phyloP scores from a whole-genome alignment of 2,113 vertebrate species.

The Ophiodon elongatus region DNA sequence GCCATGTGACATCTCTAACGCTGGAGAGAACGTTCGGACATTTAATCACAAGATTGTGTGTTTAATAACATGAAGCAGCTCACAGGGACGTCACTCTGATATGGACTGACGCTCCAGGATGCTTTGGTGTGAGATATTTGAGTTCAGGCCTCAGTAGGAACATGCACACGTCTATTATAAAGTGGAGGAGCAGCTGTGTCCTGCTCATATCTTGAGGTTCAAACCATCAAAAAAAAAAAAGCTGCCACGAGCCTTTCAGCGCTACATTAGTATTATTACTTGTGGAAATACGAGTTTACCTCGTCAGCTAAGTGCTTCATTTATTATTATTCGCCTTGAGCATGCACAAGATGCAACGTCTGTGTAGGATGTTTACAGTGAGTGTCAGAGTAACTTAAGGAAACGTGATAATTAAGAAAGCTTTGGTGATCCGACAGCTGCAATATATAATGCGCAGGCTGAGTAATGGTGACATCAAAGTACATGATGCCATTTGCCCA shows the following conservation, averaged over 20 bases:
- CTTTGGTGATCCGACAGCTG: slow-evolving; percentile 46
- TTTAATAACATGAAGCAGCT: slow-evolving; percentile 30
- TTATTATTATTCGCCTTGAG: slow-evolving; percentile 20
- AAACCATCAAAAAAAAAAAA: no score
- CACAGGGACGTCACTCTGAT: slow-evolving; percentile 13
- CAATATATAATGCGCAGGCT: slow-evolving; percentile 21
- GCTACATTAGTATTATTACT: slow-evolving; percentile 67
- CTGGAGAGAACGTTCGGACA: not conserved
- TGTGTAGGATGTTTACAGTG: slow-evolving; percentile 59
- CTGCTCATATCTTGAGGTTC: slow-evolving; percentile 42
- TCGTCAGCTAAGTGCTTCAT: slow-evolving; percentile 37
- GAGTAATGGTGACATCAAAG: slow-evolving; percentile 25
- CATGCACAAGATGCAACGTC: slow-evolving; percentile 49
- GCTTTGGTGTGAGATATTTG: slow-evolving; percentile 57
- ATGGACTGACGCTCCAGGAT: slow-evolving; percentile 17
- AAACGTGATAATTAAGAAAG: slow-evolving; percentile 40
- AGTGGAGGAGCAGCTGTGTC: slow-evolving; percentile 51
- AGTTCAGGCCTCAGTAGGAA: slow-evolving; percentile 34
- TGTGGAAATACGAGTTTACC: slow-evolving; percentile 16
- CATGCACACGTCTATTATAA: slow-evolving; percentile 25
- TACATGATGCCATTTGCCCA: slow-evolving; percentile 11
- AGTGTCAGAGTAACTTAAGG: slow-evolving; percentile 49
- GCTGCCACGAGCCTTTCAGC: slow-evolving; percentile 47
- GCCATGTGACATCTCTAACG: not conserved
- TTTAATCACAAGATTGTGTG: not conserved